phyloP scores from a whole-genome alignment of 2,113 vertebrate species.

The Eulacestoma nigropectus region DNA sequence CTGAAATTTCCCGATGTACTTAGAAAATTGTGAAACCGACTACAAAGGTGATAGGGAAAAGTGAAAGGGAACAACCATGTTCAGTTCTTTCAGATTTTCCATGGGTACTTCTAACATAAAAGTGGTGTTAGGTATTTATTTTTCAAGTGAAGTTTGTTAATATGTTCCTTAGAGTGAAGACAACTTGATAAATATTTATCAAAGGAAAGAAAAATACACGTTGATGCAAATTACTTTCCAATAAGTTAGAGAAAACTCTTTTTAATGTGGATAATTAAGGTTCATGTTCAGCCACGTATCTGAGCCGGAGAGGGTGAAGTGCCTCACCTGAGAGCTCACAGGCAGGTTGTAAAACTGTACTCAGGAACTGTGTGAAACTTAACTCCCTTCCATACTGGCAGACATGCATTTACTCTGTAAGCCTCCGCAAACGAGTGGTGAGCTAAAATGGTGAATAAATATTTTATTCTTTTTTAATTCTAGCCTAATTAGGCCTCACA shows the following conservation, averaged over 20 bases:
- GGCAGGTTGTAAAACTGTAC: neutral
- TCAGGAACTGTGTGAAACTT: accelerated
- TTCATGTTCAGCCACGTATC: accelerated
- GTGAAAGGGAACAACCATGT: accelerated
- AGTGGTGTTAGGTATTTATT: neutral
- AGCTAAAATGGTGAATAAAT: neutral
- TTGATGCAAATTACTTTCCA: neutral
- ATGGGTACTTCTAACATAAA: neutral
- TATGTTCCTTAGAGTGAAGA: neutral
- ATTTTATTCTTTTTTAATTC: neutral
- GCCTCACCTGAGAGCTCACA: neutral
- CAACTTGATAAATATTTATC: neutral
- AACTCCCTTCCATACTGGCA: neutral
- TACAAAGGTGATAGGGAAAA: neutral
- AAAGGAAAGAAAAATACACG: accelerated
- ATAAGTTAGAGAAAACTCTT: neutral
- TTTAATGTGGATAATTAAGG: neutral
- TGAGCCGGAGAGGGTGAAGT: neutral
- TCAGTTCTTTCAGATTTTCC: neutral
- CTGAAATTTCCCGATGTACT: neutral
- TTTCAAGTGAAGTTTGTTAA: neutral
- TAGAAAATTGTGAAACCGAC: neutral
- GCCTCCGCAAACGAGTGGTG: neutral
- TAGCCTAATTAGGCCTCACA: neutral
- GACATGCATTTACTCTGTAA: neutral